Conservation (phyloP, 1,140 invertebrate genomes). For the Drosophila tropicalis region DNA sequence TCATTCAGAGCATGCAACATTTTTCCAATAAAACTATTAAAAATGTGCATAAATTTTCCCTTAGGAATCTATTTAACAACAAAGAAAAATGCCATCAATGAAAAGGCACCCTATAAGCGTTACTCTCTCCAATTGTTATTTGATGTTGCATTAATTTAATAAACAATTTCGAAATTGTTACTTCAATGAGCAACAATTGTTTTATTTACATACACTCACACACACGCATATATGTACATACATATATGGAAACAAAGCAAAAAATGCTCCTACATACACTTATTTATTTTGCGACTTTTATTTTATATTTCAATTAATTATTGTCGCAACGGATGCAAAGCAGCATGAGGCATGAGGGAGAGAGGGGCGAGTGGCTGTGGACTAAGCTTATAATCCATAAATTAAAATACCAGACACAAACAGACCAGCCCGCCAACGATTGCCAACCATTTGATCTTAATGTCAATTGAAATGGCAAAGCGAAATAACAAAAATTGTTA, state of each 20-base stretch:
- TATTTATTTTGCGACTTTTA: constrained; percentile 26
- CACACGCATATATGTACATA: constrained; percentile 39
- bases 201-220: constrained; percentile 28
- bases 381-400: constrained; percentile 60
- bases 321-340: constrained; percentile 45
- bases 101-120: constrained; percentile 37
- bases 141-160: constrained; percentile 45
- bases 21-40: constrained; percentile 73
- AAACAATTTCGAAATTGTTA: constrained; percentile 41
- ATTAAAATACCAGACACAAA: constrained; percentile 60
- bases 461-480: background rate
- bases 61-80: constrained; percentile 19
- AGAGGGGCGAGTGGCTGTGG: constrained; percentile 10
- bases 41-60: constrained; percentile 74
- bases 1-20: constrained; percentile 41
- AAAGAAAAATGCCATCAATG: constrained; percentile 8
- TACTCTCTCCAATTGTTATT: constrained; percentile 24
- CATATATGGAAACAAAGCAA: constrained; percentile 21
- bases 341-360: background rate
- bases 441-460: background rate
- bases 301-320: constrained; percentile 60
- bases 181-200: constrained; percentile 51
- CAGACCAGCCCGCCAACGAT: constrained; percentile 29
- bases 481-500: background rate
- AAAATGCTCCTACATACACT: background rate